These are phyloP conservation scores for Parus major DNA, from an alignment of 2,113 vertebrate genomes.

Conservation along the genomic window DNA sequence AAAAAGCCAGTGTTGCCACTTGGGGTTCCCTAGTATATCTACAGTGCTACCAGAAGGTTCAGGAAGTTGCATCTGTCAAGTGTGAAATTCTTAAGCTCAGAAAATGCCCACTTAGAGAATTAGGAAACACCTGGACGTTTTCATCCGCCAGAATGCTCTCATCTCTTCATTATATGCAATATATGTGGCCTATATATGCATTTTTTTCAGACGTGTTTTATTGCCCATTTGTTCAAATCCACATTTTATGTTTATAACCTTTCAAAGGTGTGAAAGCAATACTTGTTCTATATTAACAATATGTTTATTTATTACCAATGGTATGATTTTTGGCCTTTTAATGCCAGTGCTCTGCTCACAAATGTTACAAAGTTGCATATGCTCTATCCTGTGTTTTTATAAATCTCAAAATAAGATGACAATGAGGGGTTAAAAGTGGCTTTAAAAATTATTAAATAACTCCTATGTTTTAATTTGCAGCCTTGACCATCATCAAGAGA, in stretches of 20 bases:
- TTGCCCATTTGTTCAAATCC: constrained; percentile 28
- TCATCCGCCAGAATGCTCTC: constrained; percentile 1
- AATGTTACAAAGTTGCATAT: not conserved
- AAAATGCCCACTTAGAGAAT: constrained; percentile 35
- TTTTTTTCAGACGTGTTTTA: constrained; percentile 24
- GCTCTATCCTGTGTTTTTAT: not conserved
- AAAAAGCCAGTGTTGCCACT: not conserved
- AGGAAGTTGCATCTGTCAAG: constrained; percentile 50
- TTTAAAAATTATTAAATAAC: not conserved
- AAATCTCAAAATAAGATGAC: not conserved
- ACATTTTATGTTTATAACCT: not conserved
- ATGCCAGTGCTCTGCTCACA: not conserved
- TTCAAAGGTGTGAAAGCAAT: not conserved
- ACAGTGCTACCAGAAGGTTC: constrained; percentile 2
- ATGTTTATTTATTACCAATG: not conserved
- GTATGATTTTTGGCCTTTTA: not conserved
- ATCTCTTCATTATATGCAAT: not conserved
- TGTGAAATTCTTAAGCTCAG: constrained; percentile 53
- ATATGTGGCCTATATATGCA: not conserved
- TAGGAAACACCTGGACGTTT: constrained; percentile 60
- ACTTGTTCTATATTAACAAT: not conserved
- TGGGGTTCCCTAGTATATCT: not conserved
- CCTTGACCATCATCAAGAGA: not conserved
- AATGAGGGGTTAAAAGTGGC: not conserved
- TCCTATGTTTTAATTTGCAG: not conserved